Evolutionary conservation across 2,888 invertebrate species (phyloP).

Genomic region (Rhamnusium bicolor): DNA sequence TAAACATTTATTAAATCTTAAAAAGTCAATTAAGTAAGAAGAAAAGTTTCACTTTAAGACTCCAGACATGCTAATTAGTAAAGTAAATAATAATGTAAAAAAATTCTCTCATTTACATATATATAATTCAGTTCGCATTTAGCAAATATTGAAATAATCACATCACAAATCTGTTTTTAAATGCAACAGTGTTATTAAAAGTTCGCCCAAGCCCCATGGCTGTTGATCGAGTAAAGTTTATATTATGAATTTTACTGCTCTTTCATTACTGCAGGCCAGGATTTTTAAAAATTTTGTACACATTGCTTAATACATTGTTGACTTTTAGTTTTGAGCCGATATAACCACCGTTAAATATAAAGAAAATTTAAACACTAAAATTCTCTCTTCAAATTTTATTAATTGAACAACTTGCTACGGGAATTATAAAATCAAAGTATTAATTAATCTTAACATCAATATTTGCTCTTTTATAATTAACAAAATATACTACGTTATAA

Average conservation of each 20-base stretch:
- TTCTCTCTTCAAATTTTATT: slow-evolving; percentile 44
- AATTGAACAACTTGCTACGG: slow-evolving; percentile 37
- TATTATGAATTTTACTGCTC: slow-evolving; percentile 69
- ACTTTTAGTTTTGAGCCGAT: slow-evolving; percentile 66
- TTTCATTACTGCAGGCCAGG: slow-evolving; percentile 67
- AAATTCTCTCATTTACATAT: slow-evolving; percentile 50
- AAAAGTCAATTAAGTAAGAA: slow-evolving; percentile 24
- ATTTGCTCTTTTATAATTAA: neutral
- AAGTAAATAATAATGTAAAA: slow-evolving; percentile 41
- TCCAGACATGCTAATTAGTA: slow-evolving; percentile 47
- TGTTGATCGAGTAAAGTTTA: slow-evolving; percentile 69
- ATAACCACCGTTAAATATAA: slow-evolving; percentile 63
- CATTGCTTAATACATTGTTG: slow-evolving; percentile 66
- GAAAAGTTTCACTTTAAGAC: slow-evolving; percentile 27
- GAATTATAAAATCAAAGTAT: slow-evolving; percentile 31
- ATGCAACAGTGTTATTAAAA: slow-evolving; percentile 63
- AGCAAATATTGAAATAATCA: slow-evolving; percentile 61
- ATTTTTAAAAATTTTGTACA: slow-evolving; percentile 68
- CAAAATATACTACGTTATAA: too few species aligned
- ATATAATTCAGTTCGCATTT: slow-evolving; percentile 52
- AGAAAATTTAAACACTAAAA: slow-evolving; percentile 60
- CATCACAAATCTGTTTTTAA: slow-evolving; percentile 59
- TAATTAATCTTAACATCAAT: slow-evolving; percentile 37
- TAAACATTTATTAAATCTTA: slow-evolving; percentile 21
- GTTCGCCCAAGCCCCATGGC: slow-evolving; percentile 63